A percentile compares a stretch with the other conserved stretches of the same genome.
Conservation (phyloP, 2,113 vertebrate genomes). For the Zosterops hypoxanthus region DNA sequence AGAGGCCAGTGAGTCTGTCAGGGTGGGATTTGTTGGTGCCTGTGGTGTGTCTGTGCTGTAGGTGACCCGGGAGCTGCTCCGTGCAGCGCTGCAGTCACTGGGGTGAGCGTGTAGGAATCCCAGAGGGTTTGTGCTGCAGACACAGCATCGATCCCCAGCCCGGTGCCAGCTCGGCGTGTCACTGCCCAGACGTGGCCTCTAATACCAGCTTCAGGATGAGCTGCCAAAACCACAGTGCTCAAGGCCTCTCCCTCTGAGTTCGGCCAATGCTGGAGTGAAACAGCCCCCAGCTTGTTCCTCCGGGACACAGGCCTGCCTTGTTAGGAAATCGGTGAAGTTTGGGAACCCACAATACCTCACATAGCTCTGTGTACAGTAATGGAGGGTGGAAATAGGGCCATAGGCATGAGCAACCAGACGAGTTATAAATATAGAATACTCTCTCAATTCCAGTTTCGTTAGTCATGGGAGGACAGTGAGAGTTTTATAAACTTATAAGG, state of each 20-base stretch:
- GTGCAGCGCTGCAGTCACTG: not conserved
- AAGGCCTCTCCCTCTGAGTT: constrained; percentile 52
- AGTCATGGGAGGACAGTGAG: constrained; percentile 84
- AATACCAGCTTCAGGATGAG: constrained; percentile 16
- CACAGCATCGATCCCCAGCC: not conserved
- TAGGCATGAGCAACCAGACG: constrained; percentile 74
- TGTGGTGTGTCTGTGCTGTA: not conserved
- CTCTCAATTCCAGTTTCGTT: constrained; percentile 85
- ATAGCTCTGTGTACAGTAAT: constrained; percentile 84
- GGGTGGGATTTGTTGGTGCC: not conserved
- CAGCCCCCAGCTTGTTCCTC: constrained; percentile 76
- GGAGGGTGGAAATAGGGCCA: constrained; percentile 82
- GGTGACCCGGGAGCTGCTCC: not conserved
- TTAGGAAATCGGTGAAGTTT: constrained; percentile 83
- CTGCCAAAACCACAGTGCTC: constrained; percentile 64
- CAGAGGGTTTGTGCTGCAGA: not conserved
- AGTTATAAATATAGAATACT: constrained; percentile 91
- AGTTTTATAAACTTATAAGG: constrained; percentile 89
- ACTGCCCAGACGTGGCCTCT: constrained; percentile 60
- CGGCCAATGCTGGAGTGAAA: constrained; percentile 44
- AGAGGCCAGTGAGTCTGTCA: not conserved
- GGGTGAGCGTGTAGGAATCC: not conserved
- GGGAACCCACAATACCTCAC: constrained; percentile 83
- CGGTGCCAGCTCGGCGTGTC: constrained; percentile 12
- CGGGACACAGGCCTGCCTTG: constrained; percentile 83